These are phyloP conservation scores for Centroberyx gerrardi DNA, from an alignment of 2,797 vertebrate genomes.

Conservation along the genomic window DNA sequence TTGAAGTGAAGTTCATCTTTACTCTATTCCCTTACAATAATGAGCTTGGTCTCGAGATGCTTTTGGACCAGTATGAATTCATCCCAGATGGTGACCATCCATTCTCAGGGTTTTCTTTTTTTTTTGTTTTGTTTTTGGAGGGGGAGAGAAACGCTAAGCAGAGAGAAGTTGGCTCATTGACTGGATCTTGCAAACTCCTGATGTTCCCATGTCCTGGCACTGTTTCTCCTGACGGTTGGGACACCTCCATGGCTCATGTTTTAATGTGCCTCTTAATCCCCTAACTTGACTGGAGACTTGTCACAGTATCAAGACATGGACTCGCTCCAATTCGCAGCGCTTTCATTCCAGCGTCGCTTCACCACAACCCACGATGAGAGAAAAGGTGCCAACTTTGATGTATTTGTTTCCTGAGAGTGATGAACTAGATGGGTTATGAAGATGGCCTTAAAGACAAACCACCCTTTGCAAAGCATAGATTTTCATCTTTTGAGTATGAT, in stretches of 20 bases:
- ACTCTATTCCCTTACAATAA: conserved; percentile 14
- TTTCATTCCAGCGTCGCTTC: conserved; percentile 51
- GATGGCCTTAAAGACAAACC: conserved; percentile 24
- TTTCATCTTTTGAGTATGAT: conserved; percentile 38
- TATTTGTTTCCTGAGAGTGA: conserved; percentile 37
- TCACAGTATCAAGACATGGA: background rate
- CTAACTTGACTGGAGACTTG: conserved; percentile 21
- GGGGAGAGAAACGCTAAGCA: background rate
- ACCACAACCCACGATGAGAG: conserved; percentile 32
- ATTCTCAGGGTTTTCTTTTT: conserved; percentile 5
- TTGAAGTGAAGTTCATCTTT: conserved; percentile 28
- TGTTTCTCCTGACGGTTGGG: conserved; percentile 42
- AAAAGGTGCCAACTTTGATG: conserved; percentile 52
- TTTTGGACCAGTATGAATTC: conserved; percentile 10
- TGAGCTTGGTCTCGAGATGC: conserved; percentile 19
- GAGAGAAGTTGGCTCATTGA: conserved; percentile 26
- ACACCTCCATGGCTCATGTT: conserved; percentile 70
- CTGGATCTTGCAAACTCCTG: conserved; percentile 3
- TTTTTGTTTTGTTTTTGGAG: background rate
- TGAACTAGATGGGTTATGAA: conserved; percentile 29
- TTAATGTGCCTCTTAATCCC: conserved; percentile 78
- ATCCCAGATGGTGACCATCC: background rate
- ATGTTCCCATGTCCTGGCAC: conserved; percentile 11
- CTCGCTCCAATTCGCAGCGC: conserved; percentile 8
- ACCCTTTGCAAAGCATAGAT: conserved; percentile 49